phyloP scores from a whole-genome alignment of 2,797 vertebrate genomes.

The Tarsius wallacei region DNA sequence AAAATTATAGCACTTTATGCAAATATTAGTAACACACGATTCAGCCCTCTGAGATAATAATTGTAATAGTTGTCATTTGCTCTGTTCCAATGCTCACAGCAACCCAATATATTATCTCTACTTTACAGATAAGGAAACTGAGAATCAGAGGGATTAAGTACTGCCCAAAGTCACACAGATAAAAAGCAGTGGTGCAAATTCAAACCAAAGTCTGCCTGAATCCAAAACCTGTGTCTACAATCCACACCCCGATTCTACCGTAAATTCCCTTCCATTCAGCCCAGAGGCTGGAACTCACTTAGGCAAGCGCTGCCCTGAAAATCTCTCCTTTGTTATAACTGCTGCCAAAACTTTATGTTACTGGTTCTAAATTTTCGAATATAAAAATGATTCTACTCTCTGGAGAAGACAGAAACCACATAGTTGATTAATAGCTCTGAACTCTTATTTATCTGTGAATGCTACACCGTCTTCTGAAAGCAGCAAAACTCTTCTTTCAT shows the following conservation, averaged over 20 bases:
- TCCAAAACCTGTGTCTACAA: background rate
- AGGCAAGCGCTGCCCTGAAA: background rate
- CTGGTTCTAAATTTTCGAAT: background rate
- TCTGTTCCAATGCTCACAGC: background rate
- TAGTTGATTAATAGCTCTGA: background rate
- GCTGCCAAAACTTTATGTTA: background rate
- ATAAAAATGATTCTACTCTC: background rate
- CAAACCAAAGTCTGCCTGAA: background rate
- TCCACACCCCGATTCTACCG: background rate
- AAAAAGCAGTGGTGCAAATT: background rate
- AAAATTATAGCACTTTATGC: background rate
- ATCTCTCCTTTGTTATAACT: background rate
- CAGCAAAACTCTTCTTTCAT: background rate
- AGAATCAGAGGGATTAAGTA: background rate
- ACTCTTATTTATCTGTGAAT: background rate
- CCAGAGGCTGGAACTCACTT: background rate
- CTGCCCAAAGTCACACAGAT: background rate
- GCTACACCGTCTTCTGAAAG: background rate
- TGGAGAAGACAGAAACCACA: background rate
- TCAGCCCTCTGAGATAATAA: background rate
- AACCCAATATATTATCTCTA: background rate
- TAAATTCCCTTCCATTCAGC: background rate
- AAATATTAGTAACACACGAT: background rate
- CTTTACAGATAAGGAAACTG: conserved; percentile 10
- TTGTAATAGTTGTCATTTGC: background rate